Percentiles rank a stretch among this genome's conserved stretches.
These are phyloP conservation scores for Ametastegia equiseti DNA, from an alignment of 2,888 invertebrate species.

Conservation along the genomic window DNA sequence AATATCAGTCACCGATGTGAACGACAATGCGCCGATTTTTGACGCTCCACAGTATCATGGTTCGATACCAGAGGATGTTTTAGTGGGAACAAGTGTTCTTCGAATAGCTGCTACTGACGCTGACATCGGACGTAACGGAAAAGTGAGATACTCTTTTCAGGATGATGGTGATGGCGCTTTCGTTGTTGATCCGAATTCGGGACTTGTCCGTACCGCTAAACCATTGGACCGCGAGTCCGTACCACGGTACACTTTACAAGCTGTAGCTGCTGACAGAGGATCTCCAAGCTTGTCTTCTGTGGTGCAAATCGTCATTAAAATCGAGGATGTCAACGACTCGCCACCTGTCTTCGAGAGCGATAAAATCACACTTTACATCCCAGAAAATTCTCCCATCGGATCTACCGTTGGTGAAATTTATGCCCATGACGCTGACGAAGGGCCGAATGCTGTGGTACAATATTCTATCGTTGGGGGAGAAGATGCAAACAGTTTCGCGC, in stretches of 20 bases:
- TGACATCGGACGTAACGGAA: conserved; percentile 92
- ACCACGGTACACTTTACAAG: conserved; percentile 90
- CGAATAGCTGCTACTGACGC: conserved; percentile 90
- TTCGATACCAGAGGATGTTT: conserved; percentile 91
- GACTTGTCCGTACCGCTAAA: conserved; percentile 93
- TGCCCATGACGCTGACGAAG: conserved; percentile 95
- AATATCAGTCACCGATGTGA: conserved; percentile 96
- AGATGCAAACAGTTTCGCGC: conserved; percentile 90
- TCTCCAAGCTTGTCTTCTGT: conserved; percentile 85
- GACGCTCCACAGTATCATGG: conserved; percentile 89
- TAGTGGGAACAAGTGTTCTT: conserved; percentile 88
- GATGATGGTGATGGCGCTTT: conserved; percentile 94
- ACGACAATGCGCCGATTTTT: conserved; percentile 95
- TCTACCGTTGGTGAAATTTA: conserved; percentile 94
- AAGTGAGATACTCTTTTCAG: conserved; percentile 88
- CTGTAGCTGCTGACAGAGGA: conserved; percentile 94
- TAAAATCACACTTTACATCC: conserved; percentile 91
- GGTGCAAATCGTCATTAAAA: conserved; percentile 86
- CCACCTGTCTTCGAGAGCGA: conserved; percentile 94
- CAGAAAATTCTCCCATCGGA: conserved; percentile 98
- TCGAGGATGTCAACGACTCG: conserved; percentile 94
- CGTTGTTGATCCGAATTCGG: conserved; percentile 93
- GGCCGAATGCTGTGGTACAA: conserved; percentile 92
- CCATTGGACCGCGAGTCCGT: conserved; percentile 94
- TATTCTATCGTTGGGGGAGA: conserved; percentile 97